phyloP scores from a whole-genome alignment of 2,113 vertebrate species.

The Rallus limicola region DNA sequence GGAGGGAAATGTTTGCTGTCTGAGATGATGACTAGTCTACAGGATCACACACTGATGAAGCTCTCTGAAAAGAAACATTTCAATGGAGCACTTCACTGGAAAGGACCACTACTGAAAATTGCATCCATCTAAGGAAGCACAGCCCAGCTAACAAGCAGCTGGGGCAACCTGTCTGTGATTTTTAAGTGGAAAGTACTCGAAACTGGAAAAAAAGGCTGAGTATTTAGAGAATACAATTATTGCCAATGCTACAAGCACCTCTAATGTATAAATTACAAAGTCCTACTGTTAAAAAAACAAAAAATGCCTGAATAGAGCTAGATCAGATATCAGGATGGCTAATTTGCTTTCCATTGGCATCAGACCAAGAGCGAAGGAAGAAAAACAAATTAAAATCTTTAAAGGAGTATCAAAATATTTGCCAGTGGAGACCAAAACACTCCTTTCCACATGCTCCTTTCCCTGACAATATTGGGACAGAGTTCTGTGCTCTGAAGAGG shows the following conservation, averaged over 20 bases:
- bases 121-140: not conserved
- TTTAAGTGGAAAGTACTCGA: not conserved
- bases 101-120: slow-evolving; percentile 8
- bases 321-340: slow-evolving; percentile 20
- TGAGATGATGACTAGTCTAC: not conserved
- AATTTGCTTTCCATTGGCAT: slow-evolving; percentile 38
- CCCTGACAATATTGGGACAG: not conserved
- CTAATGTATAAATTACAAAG: not conserved
- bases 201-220: not conserved
- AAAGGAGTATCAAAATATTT: slow-evolving; percentile 41
- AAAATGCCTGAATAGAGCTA: not conserved
- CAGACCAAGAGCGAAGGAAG: not conserved
- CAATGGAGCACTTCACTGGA: not conserved
- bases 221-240: not conserved
- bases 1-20: not conserved
- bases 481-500: not conserved
- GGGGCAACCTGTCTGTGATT: slow-evolving; percentile 18
- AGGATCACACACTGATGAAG: not conserved
- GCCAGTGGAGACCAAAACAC: not conserved
- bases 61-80: not conserved
- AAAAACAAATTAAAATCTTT: slow-evolving; percentile 54
- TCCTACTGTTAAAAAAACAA: not conserved
- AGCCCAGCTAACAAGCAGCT: slow-evolving; percentile 8
- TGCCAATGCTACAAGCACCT: not conserved
- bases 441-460: slow-evolving; percentile 20